A percentile compares a stretch with the other conserved stretches of the same genome.
Evolutionary conservation across 2,888 invertebrate genomes (phyloP).

Genomic region (Byasa hedistus): DNA sequence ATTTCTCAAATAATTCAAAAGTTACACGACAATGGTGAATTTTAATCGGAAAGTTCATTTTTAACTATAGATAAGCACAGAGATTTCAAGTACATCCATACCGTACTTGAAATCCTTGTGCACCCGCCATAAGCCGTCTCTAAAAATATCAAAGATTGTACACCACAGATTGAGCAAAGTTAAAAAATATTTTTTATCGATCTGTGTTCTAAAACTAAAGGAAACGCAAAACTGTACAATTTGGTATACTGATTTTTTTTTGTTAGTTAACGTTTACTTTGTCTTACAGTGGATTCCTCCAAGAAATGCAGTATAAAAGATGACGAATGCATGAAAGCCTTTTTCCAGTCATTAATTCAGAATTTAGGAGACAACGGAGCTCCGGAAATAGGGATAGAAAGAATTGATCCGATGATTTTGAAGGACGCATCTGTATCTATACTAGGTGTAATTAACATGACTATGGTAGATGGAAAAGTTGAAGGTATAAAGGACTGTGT

Average conservation of each 20-base stretch:
- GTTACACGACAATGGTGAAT: too few relatives aligned
- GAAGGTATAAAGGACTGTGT: slow-evolving; percentile 31
- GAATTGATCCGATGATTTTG: slow-evolving; percentile 33
- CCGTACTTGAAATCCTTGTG: too few relatives aligned
- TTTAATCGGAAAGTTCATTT: too few relatives aligned
- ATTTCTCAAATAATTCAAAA: too few relatives aligned
- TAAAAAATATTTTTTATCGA: too few relatives aligned
- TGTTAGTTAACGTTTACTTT: slow-evolving; percentile 4
- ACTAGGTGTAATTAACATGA: slow-evolving; percentile 28
- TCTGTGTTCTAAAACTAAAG: too few relatives aligned
- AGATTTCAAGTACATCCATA: too few relatives aligned
- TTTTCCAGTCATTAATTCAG: slow-evolving; percentile 25
- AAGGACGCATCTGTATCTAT: slow-evolving; percentile 30
- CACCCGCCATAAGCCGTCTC: too few relatives aligned
- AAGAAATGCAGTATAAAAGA: slow-evolving; percentile 33
- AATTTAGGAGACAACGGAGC: slow-evolving; percentile 10
- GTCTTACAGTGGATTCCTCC: slow-evolving; percentile 23
- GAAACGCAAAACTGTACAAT: too few relatives aligned
- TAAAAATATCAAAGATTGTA: too few relatives aligned
- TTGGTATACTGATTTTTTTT: background rate
- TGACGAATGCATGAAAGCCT: slow-evolving; percentile 28
- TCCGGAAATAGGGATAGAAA: slow-evolving; percentile 29
- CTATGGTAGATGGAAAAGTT: slow-evolving; percentile 28
- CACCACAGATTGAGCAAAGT: too few relatives aligned
- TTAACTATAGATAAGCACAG: too few relatives aligned